Evolutionary conservation across 1,140 invertebrate species (phyloP), one percentile per base, ranked within the genome.

Genomic region (Ladona fulva): DNA sequence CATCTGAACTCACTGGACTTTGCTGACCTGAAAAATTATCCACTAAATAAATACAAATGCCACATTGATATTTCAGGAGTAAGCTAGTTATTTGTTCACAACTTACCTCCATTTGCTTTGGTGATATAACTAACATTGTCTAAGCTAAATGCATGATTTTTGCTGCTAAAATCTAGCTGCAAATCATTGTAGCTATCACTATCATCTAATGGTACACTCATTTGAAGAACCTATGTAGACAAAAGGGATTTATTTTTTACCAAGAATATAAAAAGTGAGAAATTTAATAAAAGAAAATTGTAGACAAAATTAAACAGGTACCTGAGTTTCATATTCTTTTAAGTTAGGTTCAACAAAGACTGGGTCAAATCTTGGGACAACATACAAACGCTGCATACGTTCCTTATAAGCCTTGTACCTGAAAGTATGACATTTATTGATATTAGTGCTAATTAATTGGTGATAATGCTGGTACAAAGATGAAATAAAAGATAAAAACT

Each of bases 41-140:
- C 52, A 37, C 29, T 12, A 66, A 16, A 66, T 66, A 5, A 66
- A 22, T 66, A 66, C 11, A 66, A 29, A 25, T 76, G 25, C 22
- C 8, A 75, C 25, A 77, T 24, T 79, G 29, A 37, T 37, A 37
- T 37, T 37, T 8, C 29, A 37, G 29, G 8, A 37, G 8, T 37
- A 5, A 8, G 29, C 29, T 37, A 5, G 29, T 37, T 37, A 37
- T 37, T 37, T 1, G 3, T 37, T 8, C 1, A 5, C 29, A 5
- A 37, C n/a, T 77, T 77, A 76, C 87, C 84, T 83, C 87, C 90
- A 81, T 92, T 92, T 80, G 93, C 92, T 87, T 94, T 94, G 75
- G 92, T 93, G 79, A 95, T 92, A 81, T 95, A 94, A 82, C 92
- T 93, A 25, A 95, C 93, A 82, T 92, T 94, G 81, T 95, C 93